Percentiles rank a stretch among this genome's conserved stretches.
Conservation (phyloP, 2,113 vertebrate genomes). For the Dolichallabes microphthalmus region DNA sequence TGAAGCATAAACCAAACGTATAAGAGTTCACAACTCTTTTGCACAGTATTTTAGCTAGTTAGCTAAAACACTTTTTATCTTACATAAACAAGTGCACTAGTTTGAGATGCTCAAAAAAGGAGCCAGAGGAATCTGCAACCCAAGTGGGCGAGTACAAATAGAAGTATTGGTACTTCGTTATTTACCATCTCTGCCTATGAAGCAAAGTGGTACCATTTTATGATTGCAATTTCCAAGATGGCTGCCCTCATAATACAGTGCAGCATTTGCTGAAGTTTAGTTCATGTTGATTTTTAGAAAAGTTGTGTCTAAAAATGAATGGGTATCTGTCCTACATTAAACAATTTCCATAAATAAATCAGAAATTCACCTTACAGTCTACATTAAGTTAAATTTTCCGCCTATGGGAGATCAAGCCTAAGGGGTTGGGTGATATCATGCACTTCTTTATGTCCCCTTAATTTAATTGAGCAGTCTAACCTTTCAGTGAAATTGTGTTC, state of each 20-base stretch:
- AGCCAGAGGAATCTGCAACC: too few species aligned
- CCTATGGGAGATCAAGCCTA: not conserved
- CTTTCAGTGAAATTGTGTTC: not conserved
- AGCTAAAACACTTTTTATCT: too few species aligned
- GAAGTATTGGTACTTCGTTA: too few species aligned
- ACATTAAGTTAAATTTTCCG: not conserved
- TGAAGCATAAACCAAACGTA: too few species aligned
- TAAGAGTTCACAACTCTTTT: too few species aligned
- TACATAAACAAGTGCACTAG: too few species aligned
- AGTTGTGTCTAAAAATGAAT: not conserved
- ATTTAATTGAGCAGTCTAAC: too few species aligned
- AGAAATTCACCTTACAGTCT: not conserved
- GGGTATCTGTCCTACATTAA: not conserved
- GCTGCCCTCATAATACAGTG: not conserved
- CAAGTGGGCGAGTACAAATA: too few species aligned
- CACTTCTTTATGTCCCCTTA: not conserved
- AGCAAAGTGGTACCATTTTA: not conserved
- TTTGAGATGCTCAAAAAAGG: too few species aligned
- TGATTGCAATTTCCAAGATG: not conserved
- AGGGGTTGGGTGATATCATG: not conserved
- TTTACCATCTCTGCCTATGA: not conserved
- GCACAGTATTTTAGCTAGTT: too few species aligned
- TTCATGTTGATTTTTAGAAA: not conserved
- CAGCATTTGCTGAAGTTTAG: not conserved
- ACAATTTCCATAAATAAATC: not conserved